Conservation (phyloP, 2,797 vertebrate species). For the Numenius phaeopus region DNA sequence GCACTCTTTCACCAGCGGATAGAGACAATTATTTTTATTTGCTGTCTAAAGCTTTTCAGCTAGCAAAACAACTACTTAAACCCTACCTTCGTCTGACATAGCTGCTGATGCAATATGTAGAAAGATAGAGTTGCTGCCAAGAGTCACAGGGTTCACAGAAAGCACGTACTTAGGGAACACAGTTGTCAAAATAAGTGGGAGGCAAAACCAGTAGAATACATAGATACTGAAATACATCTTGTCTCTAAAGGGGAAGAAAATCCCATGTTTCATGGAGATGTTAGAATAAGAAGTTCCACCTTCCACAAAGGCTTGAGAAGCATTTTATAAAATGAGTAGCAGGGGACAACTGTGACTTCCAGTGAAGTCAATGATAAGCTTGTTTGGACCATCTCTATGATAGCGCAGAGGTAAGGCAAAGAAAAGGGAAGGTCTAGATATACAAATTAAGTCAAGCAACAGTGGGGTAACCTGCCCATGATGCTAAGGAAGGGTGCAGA, state of each 20-base stretch:
- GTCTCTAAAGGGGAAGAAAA: neutral
- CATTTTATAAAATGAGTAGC: neutral
- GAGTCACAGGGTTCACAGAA: neutral
- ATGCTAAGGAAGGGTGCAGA: neutral
- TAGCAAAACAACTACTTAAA: conserved; percentile 34
- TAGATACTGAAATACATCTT: neutral
- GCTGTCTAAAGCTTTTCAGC: neutral
- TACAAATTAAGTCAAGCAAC: neutral
- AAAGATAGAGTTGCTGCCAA: conserved; percentile 15
- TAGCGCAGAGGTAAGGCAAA: neutral
- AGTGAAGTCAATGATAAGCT: neutral
- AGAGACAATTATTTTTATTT: conserved; percentile 37
- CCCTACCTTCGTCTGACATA: neutral
- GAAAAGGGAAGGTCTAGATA: neutral
- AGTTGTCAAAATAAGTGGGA: neutral
- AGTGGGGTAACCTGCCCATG: neutral
- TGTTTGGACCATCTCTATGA: neutral
- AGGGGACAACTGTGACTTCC: neutral
- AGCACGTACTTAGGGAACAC: neutral
- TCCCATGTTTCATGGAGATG: neutral
- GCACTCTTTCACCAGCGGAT: neutral
- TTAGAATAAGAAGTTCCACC: neutral
- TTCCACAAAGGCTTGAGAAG: neutral
- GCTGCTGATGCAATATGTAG: neutral
- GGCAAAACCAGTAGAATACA: neutral